Evolutionary conservation across 2,113 vertebrate genomes (phyloP).

Genomic region (Oplegnathus fasciatus): DNA sequence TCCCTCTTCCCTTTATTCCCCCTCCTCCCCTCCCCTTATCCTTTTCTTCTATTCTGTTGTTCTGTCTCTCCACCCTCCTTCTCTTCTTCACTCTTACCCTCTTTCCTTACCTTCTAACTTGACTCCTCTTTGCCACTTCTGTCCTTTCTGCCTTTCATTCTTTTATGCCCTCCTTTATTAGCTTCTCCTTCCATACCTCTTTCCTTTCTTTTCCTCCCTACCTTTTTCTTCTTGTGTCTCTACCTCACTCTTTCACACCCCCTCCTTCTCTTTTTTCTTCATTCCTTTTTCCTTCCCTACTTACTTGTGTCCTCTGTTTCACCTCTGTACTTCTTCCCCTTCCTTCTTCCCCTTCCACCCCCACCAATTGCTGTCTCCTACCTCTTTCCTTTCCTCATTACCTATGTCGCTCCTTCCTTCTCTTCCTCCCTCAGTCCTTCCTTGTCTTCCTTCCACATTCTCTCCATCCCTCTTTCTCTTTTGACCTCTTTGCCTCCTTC

Average conservation of each 20-base stretch:
- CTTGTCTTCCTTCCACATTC: not conserved
- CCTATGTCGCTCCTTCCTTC: not conserved
- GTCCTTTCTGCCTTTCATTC: not conserved
- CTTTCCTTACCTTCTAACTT: not conserved
- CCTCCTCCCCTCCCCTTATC: not conserved
- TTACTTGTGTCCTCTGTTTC: not conserved
- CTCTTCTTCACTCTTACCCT: not conserved
- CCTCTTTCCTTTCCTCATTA: not conserved
- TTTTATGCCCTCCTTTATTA: not conserved
- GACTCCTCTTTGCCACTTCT: not conserved
- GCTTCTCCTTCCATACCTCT: not conserved
- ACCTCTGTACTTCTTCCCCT: not conserved
- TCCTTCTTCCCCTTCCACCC: not conserved
- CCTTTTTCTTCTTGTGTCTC: not conserved
- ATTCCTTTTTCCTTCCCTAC: not conserved
- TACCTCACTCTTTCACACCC: not conserved
- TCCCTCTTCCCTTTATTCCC: not conserved
- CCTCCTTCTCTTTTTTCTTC: not conserved
- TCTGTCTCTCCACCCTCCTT: not conserved
- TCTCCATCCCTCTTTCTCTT: not conserved
- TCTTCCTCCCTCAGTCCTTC: not conserved
- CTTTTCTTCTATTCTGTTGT: not conserved
- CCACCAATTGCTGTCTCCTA: not conserved
- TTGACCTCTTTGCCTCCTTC: not conserved
- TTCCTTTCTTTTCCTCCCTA: not conserved